Evolutionary conservation across 2,113 vertebrate species (phyloP).

Genomic region (Albula glossodonta): DNA sequence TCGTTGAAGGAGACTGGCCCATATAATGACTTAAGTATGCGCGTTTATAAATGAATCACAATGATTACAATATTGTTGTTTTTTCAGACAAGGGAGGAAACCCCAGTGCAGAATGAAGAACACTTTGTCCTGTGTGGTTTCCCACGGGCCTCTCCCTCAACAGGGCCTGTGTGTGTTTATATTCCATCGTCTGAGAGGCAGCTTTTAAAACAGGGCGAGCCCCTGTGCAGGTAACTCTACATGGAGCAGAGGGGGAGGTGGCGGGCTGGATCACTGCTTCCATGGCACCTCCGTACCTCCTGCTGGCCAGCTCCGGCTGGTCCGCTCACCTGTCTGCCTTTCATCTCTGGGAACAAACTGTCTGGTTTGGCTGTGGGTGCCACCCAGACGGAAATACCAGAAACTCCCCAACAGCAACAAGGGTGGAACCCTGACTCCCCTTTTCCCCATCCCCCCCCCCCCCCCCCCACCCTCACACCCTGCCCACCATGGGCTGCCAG

Average conservation of each 20-base stretch:
- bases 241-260: background rate
- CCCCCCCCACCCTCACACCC: too few species aligned
- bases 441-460: background rate
- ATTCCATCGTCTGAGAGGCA: background rate
- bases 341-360: constrained; percentile 18
- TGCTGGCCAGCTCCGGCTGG: background rate
- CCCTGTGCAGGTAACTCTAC: background rate
- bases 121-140: background rate
- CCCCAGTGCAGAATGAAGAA: background rate
- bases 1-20: too few species aligned
- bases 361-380: background rate
- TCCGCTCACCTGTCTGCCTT: constrained; percentile 16
- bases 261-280: background rate
- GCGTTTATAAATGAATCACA: background rate
- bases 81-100: background rate
- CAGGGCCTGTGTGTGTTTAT: constrained; percentile 9
- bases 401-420: background rate
- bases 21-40: background rate
- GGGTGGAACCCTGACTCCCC: background rate
- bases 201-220: background rate
- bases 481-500: background rate
- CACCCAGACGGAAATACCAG: background rate
- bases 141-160: background rate
- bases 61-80: background rate
- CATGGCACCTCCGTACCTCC: constrained; percentile 1